Evolutionary conservation across 2,113 vertebrate genomes (phyloP), one percentile per base, ranked within the genome.

Genomic region (Fulmarus glacialis): DNA sequence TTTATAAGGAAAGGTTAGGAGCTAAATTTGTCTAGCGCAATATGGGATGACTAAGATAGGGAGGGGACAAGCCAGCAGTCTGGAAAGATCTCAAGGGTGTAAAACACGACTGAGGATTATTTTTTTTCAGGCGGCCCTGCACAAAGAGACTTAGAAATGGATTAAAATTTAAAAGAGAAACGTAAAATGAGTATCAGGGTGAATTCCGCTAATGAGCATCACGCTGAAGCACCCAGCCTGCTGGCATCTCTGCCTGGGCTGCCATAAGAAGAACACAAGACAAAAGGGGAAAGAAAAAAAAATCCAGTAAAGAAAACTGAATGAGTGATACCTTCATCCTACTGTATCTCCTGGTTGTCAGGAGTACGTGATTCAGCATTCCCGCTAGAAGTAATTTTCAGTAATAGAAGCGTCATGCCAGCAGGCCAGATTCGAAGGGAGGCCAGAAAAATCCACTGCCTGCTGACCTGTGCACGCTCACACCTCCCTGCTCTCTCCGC

Each of bases 361-460:
- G 70, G 81, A 96, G 84, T 93, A 92, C 8, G 15, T 97, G 97
- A 97, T 97, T 96, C 97, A 97, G 96, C 97, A 96, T 74, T 97
- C 95, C 83, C 1, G 1, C 81, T 87, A 91, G 36, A 95, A 95
- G 91, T 85, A 84, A 97, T 97, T 95, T 93, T 92, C 95, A 82
- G 84, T 87, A 95, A 93, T 63, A 95, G 73, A 85, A 89, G 81
- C 40, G 0, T 82, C 81, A 89, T 68, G 74, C 87, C 91, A 89
- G 94, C 94, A 96, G 94, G 89, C 95, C 92, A 92, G 94, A 92
- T 89, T 87, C n/a, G 0, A 88, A 93, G 42, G 72, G 42, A 95
- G 68, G 87, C 90, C 93, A 97, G 89, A 72, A 95, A 94, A 95
- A 92, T 12, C 77, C 83, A 75, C 80, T 79, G 95, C 78, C 91